A percentile compares a stretch with the other conserved stretches of the same genome.
Evolutionary conservation across 2,797 vertebrate species (phyloP).

Genomic region (Sebastes taczanowskii): DNA sequence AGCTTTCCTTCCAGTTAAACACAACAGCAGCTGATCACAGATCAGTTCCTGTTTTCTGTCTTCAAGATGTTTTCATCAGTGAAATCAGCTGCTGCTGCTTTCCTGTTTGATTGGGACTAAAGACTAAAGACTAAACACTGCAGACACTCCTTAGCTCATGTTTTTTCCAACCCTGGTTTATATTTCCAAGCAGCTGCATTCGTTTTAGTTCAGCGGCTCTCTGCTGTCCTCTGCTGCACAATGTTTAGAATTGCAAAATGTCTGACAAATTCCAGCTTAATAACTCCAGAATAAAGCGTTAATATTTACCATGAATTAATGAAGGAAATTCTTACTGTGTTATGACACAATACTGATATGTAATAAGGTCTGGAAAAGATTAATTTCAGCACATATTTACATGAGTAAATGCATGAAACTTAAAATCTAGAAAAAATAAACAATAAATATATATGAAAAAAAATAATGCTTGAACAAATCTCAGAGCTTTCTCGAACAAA

Average conservation of each 20-base stretch:
- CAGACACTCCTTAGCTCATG: background rate
- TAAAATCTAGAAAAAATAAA: background rate
- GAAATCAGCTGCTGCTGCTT: too few relatives aligned
- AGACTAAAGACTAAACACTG: background rate
- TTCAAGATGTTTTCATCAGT: background rate
- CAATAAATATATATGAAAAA: background rate
- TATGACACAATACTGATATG: background rate
- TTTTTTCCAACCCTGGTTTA: background rate
- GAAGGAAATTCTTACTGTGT: background rate
- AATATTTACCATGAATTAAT: background rate
- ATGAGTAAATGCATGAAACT: background rate
- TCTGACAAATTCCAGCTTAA: background rate
- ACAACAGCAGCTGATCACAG: background rate
- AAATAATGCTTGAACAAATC: background rate
- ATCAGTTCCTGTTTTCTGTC: background rate
- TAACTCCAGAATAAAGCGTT: background rate
- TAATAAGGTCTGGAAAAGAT: background rate
- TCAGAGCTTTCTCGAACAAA: background rate
- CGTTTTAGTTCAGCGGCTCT: background rate
- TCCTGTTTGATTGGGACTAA: background rate
- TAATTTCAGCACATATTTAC: background rate
- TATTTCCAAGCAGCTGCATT: background rate
- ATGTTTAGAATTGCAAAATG: background rate
- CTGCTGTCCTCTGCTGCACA: slow-evolving; percentile 31
- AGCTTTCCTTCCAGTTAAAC: background rate